Evolutionary conservation across 1,140 invertebrate species (phyloP), one percentile per base, ranked within the genome.

Genomic region (Drosophila pectinifera): DNA sequence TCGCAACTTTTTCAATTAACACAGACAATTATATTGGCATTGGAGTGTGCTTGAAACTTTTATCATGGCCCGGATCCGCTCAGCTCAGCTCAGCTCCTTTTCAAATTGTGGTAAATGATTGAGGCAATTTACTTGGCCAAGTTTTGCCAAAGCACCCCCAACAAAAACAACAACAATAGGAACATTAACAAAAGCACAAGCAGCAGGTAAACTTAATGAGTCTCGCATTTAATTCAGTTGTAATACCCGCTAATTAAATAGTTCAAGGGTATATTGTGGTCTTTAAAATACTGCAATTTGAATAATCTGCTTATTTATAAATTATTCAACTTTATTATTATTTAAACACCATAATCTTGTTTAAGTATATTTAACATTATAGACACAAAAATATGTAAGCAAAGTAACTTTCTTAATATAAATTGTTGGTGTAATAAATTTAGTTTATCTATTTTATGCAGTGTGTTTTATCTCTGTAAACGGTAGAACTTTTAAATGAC

Each of bases 1-100:
- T 53, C 31, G 49, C 58, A 86, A 86, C 83, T 88, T 86, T 88
- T 83, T 76, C 80, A 88, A 86, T 86, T 88, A 88, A 73, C 76
- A 82, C 64, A 49, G 70, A 88, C 69, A 86, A 88, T 88, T 86
- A 78, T 78, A 82, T 83, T 59, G 70, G 57, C 62, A 76, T 78
- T 83, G 69, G 67, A 88, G 74, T 67, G 69, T 67, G 65, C 54
- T 88, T 24, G 49, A 78, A 86, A 83, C 74, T 86, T 88, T 83
- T 77, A 64, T 65, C 67, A 67, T 68, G 64, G 36, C 59, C 41
- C 61, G 62, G 74, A 54, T 76, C 65, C 56, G 49, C 49, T 53
- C 51, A 54, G 68, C 45, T 53, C 51, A 54, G 68, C 45, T 61
- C 48, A 73, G 64, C 65, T 70, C 51, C 64, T 48, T 70, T 70